phyloP scores from a whole-genome alignment of 2,797 vertebrate genomes.

The Numenius phaeopus region DNA sequence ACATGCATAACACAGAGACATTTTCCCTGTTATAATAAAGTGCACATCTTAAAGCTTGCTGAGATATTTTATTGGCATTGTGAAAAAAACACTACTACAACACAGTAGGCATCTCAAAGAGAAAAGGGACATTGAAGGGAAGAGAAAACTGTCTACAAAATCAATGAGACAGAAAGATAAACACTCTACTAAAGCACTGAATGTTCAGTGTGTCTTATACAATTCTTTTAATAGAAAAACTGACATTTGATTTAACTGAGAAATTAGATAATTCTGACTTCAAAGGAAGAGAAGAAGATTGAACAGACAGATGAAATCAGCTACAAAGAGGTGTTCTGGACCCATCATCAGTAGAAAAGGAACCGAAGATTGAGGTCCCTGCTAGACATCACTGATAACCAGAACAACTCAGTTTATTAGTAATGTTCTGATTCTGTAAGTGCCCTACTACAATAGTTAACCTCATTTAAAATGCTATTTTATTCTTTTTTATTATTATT shows the following conservation, averaged over 20 bases:
- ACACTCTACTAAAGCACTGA: not conserved
- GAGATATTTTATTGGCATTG: not conserved
- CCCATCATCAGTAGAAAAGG: not conserved
- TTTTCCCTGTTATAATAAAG: slow-evolving; percentile 13
- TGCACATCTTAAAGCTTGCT: slow-evolving; percentile 5
- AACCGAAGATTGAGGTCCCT: not conserved
- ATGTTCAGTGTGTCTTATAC: not conserved
- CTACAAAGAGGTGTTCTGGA: slow-evolving; percentile 8
- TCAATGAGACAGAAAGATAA: slow-evolving; percentile 53
- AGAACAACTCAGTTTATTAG: not conserved
- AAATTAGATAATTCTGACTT: slow-evolving; percentile 58
- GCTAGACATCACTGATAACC: not conserved
- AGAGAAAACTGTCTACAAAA: slow-evolving; percentile 46
- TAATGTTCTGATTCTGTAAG: not conserved
- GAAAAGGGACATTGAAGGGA: slow-evolving; percentile 8
- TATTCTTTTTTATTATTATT: not conserved
- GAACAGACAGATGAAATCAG: slow-evolving; percentile 27
- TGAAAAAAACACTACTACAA: not conserved
- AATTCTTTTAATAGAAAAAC: slow-evolving; percentile 1
- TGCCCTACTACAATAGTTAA: not conserved
- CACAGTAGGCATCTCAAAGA: slow-evolving; percentile 14
- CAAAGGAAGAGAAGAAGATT: not conserved
- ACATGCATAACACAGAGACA: not conserved
- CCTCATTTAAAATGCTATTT: not conserved
- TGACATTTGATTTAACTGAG: slow-evolving; percentile 53